These are phyloP conservation scores for Zootoca vivipara DNA, from an alignment of 2,113 vertebrate species.

Conservation along the genomic window DNA sequence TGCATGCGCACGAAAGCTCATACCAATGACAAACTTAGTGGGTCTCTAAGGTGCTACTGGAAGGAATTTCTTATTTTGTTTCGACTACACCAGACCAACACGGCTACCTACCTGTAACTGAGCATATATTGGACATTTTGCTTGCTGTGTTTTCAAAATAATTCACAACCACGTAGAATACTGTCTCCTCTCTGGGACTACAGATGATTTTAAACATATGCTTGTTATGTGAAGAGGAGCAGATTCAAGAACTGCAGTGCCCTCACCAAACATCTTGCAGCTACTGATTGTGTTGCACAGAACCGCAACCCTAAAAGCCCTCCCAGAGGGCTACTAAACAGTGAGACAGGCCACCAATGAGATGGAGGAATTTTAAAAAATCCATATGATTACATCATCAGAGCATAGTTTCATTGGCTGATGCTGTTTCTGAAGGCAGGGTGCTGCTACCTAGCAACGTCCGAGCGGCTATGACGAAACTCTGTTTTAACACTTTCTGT, in stretches of 20 bases:
- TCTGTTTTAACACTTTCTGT: background rate
- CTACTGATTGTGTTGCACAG: background rate
- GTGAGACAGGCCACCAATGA: background rate
- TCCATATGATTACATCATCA: conserved; percentile 1
- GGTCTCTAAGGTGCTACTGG: too few species aligned
- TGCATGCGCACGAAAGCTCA: too few species aligned
- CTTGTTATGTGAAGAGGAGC: background rate
- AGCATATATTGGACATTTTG: background rate
- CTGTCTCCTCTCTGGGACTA: background rate
- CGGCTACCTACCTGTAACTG: too few species aligned
- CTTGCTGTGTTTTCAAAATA: background rate
- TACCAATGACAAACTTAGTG: too few species aligned
- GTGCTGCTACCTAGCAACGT: conserved; percentile 14
- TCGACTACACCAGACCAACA: too few species aligned
- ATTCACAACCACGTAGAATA: too few species aligned
- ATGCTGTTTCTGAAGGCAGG: background rate
- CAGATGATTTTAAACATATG: background rate
- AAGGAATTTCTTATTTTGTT: too few species aligned
- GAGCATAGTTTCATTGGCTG: conserved; percentile 5
- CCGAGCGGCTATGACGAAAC: background rate
- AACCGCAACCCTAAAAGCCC: background rate
- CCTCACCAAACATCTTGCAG: background rate
- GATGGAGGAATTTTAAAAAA: background rate
- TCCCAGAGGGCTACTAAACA: background rate
- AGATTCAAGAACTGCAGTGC: background rate